phyloP scores from a whole-genome alignment of 2,888 invertebrate genomes.

The Hofmannophila pseudospretella region DNA sequence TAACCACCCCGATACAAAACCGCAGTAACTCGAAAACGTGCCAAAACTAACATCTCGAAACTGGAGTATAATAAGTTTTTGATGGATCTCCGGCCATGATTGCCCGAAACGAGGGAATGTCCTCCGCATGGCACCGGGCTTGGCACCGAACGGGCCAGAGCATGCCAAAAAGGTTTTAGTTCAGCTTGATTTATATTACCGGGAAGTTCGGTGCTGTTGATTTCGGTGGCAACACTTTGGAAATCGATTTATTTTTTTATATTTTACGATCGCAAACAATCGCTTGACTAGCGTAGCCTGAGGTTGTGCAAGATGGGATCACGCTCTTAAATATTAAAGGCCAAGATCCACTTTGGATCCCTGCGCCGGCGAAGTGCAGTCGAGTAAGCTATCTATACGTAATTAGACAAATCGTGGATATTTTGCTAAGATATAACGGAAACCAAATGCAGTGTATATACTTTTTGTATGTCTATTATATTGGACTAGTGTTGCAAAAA shows the following conservation, averaged over 20 bases:
- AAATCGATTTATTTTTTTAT: neutral
- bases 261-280: no score
- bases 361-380: no score
- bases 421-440: no score
- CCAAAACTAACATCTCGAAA: slow-evolving; percentile 1
- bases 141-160: slow-evolving; percentile 23
- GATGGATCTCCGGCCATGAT: slow-evolving; percentile 40
- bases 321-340: no score
- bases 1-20: neutral
- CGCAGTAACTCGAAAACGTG: neutral
- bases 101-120: slow-evolving; percentile 22
- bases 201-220: neutral
- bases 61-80: slow-evolving; percentile 26
- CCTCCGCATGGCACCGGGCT: slow-evolving; percentile 16
- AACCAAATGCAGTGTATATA: no score
- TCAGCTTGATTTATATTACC: slow-evolving; percentile 5
- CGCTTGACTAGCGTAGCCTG: no score
- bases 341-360: no score
- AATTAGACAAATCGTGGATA: no score
- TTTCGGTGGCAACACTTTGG: slow-evolving; percentile 3
- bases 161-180: slow-evolving; percentile 25
- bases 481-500: no score
- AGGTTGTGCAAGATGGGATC: no score
- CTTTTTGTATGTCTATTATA: no score
- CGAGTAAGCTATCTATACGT: no score